phyloP scores from a whole-genome alignment of 2,113 vertebrate species.

The Ochotona curzoniae region DNA sequence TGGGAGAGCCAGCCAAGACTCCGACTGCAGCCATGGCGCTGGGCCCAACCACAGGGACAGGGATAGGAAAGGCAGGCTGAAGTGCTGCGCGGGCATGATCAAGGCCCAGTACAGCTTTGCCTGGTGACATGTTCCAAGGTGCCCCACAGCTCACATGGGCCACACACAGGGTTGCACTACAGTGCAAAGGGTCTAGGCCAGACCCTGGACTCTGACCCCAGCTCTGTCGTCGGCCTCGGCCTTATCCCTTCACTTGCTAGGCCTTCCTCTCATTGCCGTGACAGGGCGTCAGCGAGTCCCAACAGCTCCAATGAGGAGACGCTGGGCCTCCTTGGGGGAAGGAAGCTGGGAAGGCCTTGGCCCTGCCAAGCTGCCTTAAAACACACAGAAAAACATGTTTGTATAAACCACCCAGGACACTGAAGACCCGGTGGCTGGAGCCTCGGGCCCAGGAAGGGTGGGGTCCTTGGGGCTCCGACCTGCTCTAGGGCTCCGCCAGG shows the following conservation, averaged over 20 bases:
- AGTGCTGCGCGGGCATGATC: background rate
- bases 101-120: background rate
- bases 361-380: background rate
- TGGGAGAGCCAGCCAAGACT: accelerated
- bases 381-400: background rate
- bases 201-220: background rate
- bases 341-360: background rate
- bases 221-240: background rate
- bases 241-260: background rate
- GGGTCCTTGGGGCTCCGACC: background rate
- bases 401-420: too few relatives aligned
- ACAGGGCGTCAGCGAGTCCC: background rate
- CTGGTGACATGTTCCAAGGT: background rate
- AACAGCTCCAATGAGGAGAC: background rate
- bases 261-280: background rate
- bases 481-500: background rate
- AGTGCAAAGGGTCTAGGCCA: background rate
- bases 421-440: background rate
- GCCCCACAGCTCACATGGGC: too few relatives aligned
- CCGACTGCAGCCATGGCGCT: background rate
- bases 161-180: accelerated
- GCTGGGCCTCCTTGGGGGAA: background rate
- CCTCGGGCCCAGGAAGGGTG: background rate
- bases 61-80: background rate
- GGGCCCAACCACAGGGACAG: background rate